Conservation (phyloP, 1,140 invertebrate species). For the Antheraea mylitta region DNA sequence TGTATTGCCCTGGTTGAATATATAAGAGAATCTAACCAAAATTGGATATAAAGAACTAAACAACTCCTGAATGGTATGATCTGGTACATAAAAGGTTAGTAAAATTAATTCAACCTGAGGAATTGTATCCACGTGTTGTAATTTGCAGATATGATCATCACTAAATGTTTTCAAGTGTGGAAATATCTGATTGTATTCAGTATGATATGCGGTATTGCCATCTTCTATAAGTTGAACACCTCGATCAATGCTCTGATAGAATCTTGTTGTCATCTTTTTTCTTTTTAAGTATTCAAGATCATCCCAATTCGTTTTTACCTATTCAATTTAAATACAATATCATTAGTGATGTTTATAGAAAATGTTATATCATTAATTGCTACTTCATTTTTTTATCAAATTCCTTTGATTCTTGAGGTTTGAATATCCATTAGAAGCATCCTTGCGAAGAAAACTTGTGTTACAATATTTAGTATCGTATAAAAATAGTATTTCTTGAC, state of each 20-base stretch:
- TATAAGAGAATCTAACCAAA: too few species aligned
- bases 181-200: conserved; percentile 59
- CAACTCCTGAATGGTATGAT: too few species aligned
- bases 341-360: too few species aligned
- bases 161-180: conserved; percentile 48
- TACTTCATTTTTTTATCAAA: too few species aligned
- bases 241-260: conserved; percentile 45
- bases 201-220: conserved; percentile 52
- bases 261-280: conserved; percentile 52
- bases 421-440: too few species aligned
- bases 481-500: too few species aligned
- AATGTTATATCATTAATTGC: too few species aligned
- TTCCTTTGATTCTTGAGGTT: too few species aligned
- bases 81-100: not conserved
- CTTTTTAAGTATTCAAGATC: conserved; percentile 61
- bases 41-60: too few species aligned
- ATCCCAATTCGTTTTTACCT: conserved; percentile 54
- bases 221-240: conserved; percentile 46
- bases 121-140: conserved; percentile 57
- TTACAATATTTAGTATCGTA: too few species aligned
- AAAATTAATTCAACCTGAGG: conserved; percentile 38
- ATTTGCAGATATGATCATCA: conserved; percentile 55
- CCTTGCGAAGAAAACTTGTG: too few species aligned
- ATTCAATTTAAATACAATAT: not conserved
- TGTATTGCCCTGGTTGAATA: too few species aligned